phyloP scores from a whole-genome alignment of 92 coral and sea anemone species.

The Chrysogorgia sp. region DNA sequence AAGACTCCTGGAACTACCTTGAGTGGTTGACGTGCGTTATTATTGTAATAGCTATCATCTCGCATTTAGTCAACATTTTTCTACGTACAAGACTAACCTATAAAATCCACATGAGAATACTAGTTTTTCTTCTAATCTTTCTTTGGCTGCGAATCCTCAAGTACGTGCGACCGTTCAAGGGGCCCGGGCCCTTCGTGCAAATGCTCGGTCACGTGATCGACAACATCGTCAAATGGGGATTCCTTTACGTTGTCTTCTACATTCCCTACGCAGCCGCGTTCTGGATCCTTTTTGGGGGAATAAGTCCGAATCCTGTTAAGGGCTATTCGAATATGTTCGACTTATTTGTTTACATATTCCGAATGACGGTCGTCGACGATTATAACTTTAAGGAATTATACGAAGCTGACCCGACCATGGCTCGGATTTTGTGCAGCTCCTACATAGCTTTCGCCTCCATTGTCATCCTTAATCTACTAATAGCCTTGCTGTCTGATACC shows the following conservation, averaged over 20 bases:
- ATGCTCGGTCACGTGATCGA: conserved; percentile 86
- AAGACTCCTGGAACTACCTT: conserved; percentile 88
- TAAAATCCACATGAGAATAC: conserved; percentile 63
- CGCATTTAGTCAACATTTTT: conserved; percentile 68
- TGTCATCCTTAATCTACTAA: conserved; percentile 82
- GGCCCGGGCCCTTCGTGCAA: conserved; percentile 91
- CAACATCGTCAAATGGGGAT: conserved; percentile 82
- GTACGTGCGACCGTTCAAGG: conserved; percentile 88
- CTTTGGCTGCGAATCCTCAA: conserved; percentile 88
- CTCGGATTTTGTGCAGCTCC: conserved; percentile 94
- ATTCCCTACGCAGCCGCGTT: conserved; percentile 97
- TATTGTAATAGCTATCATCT: conserved; percentile 68
- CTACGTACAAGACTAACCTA: conserved; percentile 47
- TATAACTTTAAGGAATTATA: conserved; percentile 79
- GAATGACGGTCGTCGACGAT: conserved; percentile 96
- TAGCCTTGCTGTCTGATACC: conserved; percentile 97
- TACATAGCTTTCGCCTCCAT: conserved; percentile 92
- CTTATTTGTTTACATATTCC: conserved; percentile 81
- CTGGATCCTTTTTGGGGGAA: conserved; percentile 87
- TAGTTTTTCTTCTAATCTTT: conserved; percentile 75
- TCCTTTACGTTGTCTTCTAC: conserved; percentile 81
- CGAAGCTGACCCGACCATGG: conserved; percentile 81
- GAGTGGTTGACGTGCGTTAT: conserved; percentile 83
- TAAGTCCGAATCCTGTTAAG: conserved; percentile 54
- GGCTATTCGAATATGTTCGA: conserved; percentile 80